Percentiles rank a stretch among this genome's conserved stretches.
phyloP scores from a whole-genome alignment of 2,888 invertebrate species.

The Synergus umbraculus region DNA sequence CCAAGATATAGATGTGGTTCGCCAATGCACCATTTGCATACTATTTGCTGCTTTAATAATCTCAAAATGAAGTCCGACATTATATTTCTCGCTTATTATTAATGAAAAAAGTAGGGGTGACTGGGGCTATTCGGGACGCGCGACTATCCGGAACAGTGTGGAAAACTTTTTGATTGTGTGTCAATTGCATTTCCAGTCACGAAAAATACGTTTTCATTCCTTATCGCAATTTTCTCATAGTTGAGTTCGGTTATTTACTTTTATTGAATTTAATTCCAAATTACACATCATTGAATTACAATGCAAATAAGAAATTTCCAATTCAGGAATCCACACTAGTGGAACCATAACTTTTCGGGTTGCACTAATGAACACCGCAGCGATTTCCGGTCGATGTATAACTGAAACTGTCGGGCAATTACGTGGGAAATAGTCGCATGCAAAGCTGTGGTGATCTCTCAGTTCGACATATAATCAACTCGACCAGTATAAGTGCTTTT shows the following conservation, averaged over 20 bases:
- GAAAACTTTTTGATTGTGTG: too few relatives aligned
- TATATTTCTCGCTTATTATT: too few relatives aligned
- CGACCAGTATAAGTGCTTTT: background rate
- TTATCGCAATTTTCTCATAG: background rate
- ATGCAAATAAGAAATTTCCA: background rate
- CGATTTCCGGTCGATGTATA: slow-evolving; percentile 8
- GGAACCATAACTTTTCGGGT: background rate
- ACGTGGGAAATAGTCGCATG: slow-evolving; percentile 24
- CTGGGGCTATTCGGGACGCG: too few relatives aligned
- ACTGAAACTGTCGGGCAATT: slow-evolving; percentile 8
- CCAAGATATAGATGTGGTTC: slow-evolving; percentile 33
- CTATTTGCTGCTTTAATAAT: slow-evolving; percentile 32
- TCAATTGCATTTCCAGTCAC: too few relatives aligned
- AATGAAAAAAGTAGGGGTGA: too few relatives aligned
- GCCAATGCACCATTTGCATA: slow-evolving; percentile 19
- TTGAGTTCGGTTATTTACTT: too few relatives aligned
- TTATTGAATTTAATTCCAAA: background rate
- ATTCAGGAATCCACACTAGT: background rate
- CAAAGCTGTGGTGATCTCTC: slow-evolving; percentile 15
- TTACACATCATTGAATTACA: background rate
- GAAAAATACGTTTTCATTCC: too few relatives aligned
- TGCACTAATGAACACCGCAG: slow-evolving; percentile 11
- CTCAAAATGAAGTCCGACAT: background rate
- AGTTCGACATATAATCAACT: slow-evolving; percentile 10
- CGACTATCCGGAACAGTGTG: too few relatives aligned